Base-by-base conservation (phyloP, 2,888 invertebrate species). In the Dioctria rufipes region DNA sequence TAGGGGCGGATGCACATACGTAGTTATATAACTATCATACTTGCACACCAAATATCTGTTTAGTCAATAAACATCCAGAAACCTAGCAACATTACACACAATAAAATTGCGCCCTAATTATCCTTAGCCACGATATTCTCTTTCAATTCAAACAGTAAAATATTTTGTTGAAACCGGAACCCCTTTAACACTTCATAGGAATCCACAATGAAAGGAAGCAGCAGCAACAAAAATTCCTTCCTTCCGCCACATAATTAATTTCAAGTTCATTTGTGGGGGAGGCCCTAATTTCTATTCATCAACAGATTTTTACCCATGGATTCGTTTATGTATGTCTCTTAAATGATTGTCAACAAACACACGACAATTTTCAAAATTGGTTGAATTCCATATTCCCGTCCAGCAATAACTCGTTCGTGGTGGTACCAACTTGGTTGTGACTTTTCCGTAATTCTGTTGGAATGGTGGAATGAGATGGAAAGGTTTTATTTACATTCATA, bases 231-330 rank as follows among this genome's bases (percentile, higher is more conserved):
- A 67, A 67, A 42, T 43, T 42, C 8, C 63, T 63, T 39, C 40
- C 9, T 37, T 69, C 49, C 69, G 54, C 54, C 49, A 5, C 39
- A 51, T 69, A 69, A 69, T 69, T 69, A 69, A 51, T 51, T 69
- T 69, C 69, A 69, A 69, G 69, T 69, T 69, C 69, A 69, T 69
- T 69, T 69, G 54, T 9, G 51, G 69, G 37, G 69, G 37, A 37
- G 25, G 37, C 37, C 51, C 51, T 69, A 9, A 69, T 69, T 69
- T 51, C 37, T 51, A 69, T 69, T 69, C 39, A n/a, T 46, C 46
- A 9, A 40, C 11, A 54, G 54, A n/a, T 8, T 54, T 54, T 4
- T 46, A 9, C 49, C 25, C 8, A 37, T 42, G 42, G n/a, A 58
- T 2, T 60, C 60, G 65, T 9, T 8, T 51, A 69, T 69, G 51